These are phyloP conservation scores for Mimumesa dahlbomi DNA, from an alignment of 2,888 invertebrate species.

Conservation along the genomic window DNA sequence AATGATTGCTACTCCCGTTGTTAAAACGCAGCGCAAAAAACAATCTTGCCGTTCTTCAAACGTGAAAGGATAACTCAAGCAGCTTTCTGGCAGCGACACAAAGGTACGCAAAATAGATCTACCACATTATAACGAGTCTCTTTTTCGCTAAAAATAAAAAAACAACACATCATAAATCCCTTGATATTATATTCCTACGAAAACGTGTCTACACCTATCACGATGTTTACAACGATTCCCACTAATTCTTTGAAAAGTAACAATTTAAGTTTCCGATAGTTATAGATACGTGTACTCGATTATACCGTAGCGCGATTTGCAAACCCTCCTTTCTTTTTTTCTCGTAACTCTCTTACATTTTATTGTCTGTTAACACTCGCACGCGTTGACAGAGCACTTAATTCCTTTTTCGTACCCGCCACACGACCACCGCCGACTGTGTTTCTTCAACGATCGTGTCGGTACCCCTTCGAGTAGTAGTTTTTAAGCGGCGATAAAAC, in stretches of 20 bases:
- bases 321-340: no score
- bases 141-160: no score
- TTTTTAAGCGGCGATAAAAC: slow-evolving; percentile 29
- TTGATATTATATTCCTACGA: no score
- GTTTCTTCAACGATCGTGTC: slow-evolving; percentile 14
- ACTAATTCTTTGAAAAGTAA: no score
- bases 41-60: slow-evolving; percentile 19
- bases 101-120: slow-evolving; percentile 49
- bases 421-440: neutral
- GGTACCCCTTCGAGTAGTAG: slow-evolving; percentile 12
- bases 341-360: no score
- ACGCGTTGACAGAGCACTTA: slow-evolving; percentile 28
- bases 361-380: neutral
- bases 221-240: no score
- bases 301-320: no score
- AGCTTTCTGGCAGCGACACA: slow-evolving; percentile 68
- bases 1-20: slow-evolving; percentile 60
- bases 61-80: slow-evolving; percentile 37
- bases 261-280: no score
- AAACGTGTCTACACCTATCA: no score
- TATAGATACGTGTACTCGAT: no score
- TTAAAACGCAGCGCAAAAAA: slow-evolving; percentile 45
- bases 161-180: no score
- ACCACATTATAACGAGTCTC: no score
- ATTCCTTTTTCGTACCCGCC: slow-evolving; percentile 4